Percentiles rank a stretch among this genome's conserved stretches.
phyloP scores from a whole-genome alignment of 2,797 vertebrate genomes.

The Gallinago solitaria region DNA sequence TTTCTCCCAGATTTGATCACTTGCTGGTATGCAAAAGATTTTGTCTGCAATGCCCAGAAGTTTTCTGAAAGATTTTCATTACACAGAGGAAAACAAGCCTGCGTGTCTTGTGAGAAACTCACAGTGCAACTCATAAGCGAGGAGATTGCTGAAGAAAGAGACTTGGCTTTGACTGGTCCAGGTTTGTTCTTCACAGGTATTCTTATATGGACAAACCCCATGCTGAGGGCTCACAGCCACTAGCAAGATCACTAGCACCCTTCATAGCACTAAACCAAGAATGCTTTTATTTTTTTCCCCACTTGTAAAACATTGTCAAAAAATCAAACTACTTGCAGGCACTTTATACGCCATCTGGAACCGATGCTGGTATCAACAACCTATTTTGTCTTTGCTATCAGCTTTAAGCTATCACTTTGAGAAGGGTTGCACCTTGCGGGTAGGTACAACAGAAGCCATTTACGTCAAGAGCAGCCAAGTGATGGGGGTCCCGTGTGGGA shows the following conservation, averaged over 20 bases:
- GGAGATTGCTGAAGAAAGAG: neutral
- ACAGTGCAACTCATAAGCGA: neutral
- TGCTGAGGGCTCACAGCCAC: neutral
- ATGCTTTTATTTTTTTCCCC: neutral
- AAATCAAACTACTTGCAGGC: neutral
- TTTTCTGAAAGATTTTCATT: neutral
- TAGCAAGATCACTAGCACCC: neutral
- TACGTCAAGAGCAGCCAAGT: accelerated
- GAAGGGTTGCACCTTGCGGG: accelerated
- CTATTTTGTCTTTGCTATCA: neutral
- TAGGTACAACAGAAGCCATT: neutral
- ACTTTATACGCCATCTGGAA: accelerated
- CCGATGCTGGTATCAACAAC: neutral
- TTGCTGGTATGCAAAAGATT: neutral
- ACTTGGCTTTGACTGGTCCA: neutral
- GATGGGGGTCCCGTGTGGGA: accelerated
- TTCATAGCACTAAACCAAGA: neutral
- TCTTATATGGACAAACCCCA: neutral
- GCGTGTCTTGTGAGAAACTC: neutral
- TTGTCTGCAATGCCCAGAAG: neutral
- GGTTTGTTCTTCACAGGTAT: neutral
- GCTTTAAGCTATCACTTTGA: neutral
- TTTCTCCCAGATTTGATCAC: neutral
- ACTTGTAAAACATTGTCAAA: neutral
- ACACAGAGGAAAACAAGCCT: neutral